Base-by-base conservation (phyloP, 2,113 vertebrate genomes). In the Hemichromis elongatus region DNA sequence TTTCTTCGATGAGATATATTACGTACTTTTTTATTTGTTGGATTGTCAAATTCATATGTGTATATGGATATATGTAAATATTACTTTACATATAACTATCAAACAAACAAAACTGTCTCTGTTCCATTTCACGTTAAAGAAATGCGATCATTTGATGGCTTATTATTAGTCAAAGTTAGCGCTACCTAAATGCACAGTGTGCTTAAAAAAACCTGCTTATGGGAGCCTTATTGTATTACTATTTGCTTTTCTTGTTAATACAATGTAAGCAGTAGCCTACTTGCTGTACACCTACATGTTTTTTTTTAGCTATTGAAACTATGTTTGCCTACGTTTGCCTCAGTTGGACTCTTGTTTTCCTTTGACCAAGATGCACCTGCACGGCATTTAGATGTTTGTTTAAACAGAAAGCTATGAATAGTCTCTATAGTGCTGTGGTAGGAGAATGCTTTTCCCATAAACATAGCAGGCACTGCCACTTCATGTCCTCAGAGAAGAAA, bases 291-390 rank as follows among this genome's bases (percentile, higher is more conserved):
- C 13, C 77, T 57, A 42, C 88, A 24, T 59, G 11, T 21, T n/a
- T 77, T 55, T 75, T 80, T 28, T 78, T 28, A 28, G 37, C 61
- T 19, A 88, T 92, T 94, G 73, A 94, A 50, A 10, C 24, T 59
- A 47, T 93, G 86, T 94, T 94, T 92, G 85, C 86, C 45, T 75
- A 21, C 79, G 68, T 75, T 75, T 52, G 79, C 70, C 52, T 55
- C 35, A 61, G 3, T 40, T 3, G 40, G 53, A 70, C 82, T 88
- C 79, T 83, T 87, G 70, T 93, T 92, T 85, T 61, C 63, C 24
- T 82, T 16, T 53, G 28, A 45, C 53, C 26, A 88, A 81, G 35
- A 89, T 87, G 80, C 90, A 95, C 92, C 91, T 95, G 90, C 88
- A 77, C 24, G 59, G 84, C 56, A 81, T 92, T 79, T 42, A 77